Evolutionary conservation across 1,140 invertebrate genomes (phyloP).

Genomic region (Neodiprion virginianus): DNA sequence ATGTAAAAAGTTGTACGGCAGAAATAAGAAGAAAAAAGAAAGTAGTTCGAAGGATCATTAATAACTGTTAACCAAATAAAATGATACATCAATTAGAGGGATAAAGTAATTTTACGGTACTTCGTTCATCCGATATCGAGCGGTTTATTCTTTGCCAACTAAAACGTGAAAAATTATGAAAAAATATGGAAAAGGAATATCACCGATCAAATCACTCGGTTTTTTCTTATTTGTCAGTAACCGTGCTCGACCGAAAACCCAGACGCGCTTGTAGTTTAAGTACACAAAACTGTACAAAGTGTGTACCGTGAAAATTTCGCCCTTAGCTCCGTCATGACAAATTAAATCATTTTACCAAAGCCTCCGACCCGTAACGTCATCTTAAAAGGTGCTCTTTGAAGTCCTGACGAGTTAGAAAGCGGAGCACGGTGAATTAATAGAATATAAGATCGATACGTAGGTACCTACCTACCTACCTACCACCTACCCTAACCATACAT

Average conservation of each 20-base stretch:
- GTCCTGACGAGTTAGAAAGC: too few relatives aligned
- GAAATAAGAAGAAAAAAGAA: not conserved
- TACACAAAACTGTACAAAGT: not conserved
- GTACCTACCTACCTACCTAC: too few relatives aligned
- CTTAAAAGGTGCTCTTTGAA: too few relatives aligned
- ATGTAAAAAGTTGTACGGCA: slow-evolving; percentile 2
- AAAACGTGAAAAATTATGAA: not conserved
- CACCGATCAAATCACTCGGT: not conserved
- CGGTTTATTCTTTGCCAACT: not conserved
- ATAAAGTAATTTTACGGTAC: not conserved
- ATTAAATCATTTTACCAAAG: too few relatives aligned
- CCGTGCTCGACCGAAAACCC: not conserved
- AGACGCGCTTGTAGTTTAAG: not conserved
- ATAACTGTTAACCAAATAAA: slow-evolving; percentile 2
- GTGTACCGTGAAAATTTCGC: too few relatives aligned
- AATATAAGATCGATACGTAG: too few relatives aligned
- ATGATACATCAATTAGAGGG: not conserved
- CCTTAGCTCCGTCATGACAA: too few relatives aligned
- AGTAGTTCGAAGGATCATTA: not conserved
- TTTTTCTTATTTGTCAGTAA: not conserved
- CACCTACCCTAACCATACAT: too few relatives aligned
- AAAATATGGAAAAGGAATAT: not conserved
- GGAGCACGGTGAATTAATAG: too few relatives aligned
- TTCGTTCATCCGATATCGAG: not conserved
- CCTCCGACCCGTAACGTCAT: too few relatives aligned